Evolutionary conservation across 2,888 invertebrate genomes (phyloP).

Genomic region (Cyrtodaria siliqua): DNA sequence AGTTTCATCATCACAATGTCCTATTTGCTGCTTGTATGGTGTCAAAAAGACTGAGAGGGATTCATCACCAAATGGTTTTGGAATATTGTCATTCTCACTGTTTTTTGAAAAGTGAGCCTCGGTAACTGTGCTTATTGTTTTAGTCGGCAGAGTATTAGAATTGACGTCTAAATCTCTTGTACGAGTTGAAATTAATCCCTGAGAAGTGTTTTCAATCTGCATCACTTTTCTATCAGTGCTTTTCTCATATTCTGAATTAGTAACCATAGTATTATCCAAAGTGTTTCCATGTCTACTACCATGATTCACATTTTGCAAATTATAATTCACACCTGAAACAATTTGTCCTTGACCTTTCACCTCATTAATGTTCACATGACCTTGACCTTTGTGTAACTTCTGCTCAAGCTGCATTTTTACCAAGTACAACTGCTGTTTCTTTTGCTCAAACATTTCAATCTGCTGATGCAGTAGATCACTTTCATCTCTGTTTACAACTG

Average conservation of each 20-base stretch:
- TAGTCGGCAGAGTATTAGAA: slow-evolving; percentile 12
- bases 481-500: slow-evolving; percentile 23
- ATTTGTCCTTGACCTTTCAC: too few relatives aligned
- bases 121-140: neutral
- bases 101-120: neutral
- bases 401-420: slow-evolving; percentile 22
- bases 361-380: too few relatives aligned
- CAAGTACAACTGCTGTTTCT: slow-evolving; percentile 24
- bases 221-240: neutral
- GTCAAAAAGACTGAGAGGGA: neutral
- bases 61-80: neutral
- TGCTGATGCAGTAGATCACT: slow-evolving; percentile 30
- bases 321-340: too few relatives aligned
- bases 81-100: neutral
- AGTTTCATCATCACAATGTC: slow-evolving; percentile 11
- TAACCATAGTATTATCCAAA: neutral
- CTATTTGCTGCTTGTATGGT: slow-evolving; percentile 4
- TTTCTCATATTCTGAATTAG: neutral
- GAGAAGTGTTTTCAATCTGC: slow-evolving; percentile 15
- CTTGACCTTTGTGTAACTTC: slow-evolving; percentile 9
- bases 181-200: slow-evolving; percentile 20
- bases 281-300: too few relatives aligned
- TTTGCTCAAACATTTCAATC: slow-evolving; percentile 23
- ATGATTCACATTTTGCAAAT: too few relatives aligned
- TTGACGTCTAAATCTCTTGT: slow-evolving; percentile 31